These are phyloP conservation scores for Trinorchestia longiramus DNA, from an alignment of 1,140 invertebrate genomes.

Conservation along the genomic window DNA sequence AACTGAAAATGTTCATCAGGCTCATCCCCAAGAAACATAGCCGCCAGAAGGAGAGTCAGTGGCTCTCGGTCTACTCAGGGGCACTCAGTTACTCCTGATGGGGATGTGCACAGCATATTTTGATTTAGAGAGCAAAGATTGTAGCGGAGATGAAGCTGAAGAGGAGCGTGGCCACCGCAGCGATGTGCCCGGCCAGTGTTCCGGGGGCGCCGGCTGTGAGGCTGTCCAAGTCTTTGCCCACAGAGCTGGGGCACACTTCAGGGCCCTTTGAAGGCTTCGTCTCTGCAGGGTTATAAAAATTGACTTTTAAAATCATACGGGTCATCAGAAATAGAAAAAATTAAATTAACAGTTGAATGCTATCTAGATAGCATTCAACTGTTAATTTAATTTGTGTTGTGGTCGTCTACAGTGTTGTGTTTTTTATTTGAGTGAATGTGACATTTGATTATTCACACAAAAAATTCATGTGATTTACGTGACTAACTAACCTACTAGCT, in stretches of 20 bases:
- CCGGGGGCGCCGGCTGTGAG: not conserved
- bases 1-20: not conserved
- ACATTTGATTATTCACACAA: too few relatives aligned
- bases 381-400: too few relatives aligned
- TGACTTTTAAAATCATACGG: too few relatives aligned
- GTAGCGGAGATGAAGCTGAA: not conserved
- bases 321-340: too few relatives aligned
- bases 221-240: conserved; percentile 15
- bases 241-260: conserved; percentile 27
- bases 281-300: not conserved
- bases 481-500: too few relatives aligned
- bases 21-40: not conserved
- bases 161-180: not conserved
- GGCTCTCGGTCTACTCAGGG: not conserved
- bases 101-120: not conserved
- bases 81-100: not conserved
- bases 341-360: too few relatives aligned
- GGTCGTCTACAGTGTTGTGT: too few relatives aligned
- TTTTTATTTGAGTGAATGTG: too few relatives aligned
- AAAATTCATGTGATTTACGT: too few relatives aligned
- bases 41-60: not conserved
- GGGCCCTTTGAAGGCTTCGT: conserved; percentile 23
- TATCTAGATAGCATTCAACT: too few relatives aligned
- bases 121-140: conserved; percentile 19
- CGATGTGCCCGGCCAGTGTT: not conserved